These are phyloP conservation scores for Perccottus glenii DNA, from an alignment of 2,113 vertebrate species.

Conservation along the genomic window DNA sequence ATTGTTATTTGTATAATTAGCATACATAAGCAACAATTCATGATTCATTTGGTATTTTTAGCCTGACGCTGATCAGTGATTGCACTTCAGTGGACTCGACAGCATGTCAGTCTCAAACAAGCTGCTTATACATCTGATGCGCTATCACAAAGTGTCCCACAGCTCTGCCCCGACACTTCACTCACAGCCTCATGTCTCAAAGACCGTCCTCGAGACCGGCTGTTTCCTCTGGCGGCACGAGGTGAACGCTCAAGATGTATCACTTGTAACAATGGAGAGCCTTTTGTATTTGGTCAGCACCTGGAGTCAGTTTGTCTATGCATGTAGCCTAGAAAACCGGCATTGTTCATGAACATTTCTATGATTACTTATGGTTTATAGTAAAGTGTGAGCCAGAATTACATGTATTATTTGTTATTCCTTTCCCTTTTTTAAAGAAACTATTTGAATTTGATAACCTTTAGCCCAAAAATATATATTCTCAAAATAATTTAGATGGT, in stretches of 20 bases:
- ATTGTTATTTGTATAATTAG: not conserved
- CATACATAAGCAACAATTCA: not conserved
- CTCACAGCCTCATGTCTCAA: constrained; percentile 27
- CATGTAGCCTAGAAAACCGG: not conserved
- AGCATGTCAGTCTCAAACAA: constrained; percentile 23
- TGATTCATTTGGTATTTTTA: constrained; percentile 21
- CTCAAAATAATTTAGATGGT: no score
- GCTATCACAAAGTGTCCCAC: constrained; percentile 42
- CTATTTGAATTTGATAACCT: no score
- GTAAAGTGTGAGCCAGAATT: no score
- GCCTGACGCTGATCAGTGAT: constrained; percentile 27
- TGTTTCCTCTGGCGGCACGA: constrained; percentile 39
- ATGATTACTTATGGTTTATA: no score
- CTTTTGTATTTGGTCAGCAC: constrained; percentile 56
- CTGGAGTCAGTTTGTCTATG: constrained; percentile 45
- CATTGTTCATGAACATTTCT: no score
- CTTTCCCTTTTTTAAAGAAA: no score
- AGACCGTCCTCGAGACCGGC: constrained; percentile 26
- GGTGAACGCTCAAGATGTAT: constrained; percentile 23
- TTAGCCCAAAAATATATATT: no score
- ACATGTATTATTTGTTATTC: no score
- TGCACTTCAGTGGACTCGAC: constrained; percentile 26
- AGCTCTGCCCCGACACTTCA: constrained; percentile 37
- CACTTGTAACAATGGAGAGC: constrained; percentile 38
- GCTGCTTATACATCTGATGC: constrained; percentile 42